These are phyloP conservation scores for Cheumatopsyche charites DNA, from an alignment of 1,140 invertebrate genomes.

Conservation along the genomic window DNA sequence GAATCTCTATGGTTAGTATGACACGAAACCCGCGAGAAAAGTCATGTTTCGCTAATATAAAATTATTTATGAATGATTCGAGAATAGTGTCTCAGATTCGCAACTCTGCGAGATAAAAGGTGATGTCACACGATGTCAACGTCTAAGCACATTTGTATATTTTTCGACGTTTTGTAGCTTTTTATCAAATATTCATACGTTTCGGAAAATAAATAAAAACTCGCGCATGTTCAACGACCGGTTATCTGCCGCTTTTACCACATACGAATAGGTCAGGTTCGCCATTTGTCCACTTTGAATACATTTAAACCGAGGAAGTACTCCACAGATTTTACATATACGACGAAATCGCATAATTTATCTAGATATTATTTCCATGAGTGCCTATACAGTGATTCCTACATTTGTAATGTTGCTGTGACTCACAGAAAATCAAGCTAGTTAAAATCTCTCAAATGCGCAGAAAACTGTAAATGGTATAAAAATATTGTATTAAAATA, in stretches of 20 bases:
- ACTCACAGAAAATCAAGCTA: too few relatives aligned
- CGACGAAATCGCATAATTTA: background rate
- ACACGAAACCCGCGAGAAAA: conserved; percentile 5
- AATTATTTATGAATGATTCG: conserved; percentile 12
- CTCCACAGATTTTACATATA: background rate
- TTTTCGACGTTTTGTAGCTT: too few relatives aligned
- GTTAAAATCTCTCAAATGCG: too few relatives aligned
- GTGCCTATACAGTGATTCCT: too few relatives aligned
- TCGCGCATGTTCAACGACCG: conserved; percentile 9
- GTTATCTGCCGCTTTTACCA: background rate
- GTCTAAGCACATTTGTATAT: background rate
- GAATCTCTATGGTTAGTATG: background rate
- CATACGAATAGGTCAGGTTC: conserved; percentile 20
- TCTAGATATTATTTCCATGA: background rate
- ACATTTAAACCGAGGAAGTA: conserved; percentile 11
- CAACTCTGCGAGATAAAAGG: background rate
- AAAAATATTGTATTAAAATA: too few relatives aligned
- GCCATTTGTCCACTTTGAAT: conserved; percentile 21
- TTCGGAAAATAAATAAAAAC: conserved; percentile 8
- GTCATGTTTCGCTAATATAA: conserved; percentile 12
- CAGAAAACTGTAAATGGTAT: too few relatives aligned
- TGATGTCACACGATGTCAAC: conserved; percentile 11
- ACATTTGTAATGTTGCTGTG: too few relatives aligned
- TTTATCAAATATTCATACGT: too few relatives aligned
- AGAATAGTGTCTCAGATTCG: background rate